Conservation (phyloP, 2,888 invertebrate species). For the Pemphredon lugubris region DNA sequence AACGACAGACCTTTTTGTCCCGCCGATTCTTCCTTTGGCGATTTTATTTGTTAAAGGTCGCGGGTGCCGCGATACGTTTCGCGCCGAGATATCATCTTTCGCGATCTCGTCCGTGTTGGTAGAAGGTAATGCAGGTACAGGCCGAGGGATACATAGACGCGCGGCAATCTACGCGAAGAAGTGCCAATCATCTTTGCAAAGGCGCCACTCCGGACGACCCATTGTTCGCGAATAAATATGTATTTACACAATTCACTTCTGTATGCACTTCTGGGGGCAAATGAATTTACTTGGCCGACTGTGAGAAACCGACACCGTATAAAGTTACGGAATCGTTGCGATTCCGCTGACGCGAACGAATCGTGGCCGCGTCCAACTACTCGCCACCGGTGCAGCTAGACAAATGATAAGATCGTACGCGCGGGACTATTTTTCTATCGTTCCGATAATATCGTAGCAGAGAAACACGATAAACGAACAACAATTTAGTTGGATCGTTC, state of each 20-base stretch:
- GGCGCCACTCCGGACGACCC: constrained; percentile 25
- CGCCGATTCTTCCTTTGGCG: constrained; percentile 27
- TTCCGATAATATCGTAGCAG: no score
- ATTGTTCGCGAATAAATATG: constrained; percentile 50
- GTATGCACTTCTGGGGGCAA: constrained; percentile 10
- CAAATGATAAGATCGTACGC: no score
- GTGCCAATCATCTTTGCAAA: constrained; percentile 49
- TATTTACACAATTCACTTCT: constrained; percentile 28
- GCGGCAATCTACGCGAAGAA: constrained; percentile 28
- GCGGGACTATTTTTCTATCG: no score
- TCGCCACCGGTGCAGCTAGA: no score
- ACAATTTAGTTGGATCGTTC: no score
- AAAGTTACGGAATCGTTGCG: no score
- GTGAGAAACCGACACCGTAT: constrained; percentile 9
- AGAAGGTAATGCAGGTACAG: constrained; percentile 12
- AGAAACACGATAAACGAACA: no score
- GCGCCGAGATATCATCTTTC: constrained; percentile 44
- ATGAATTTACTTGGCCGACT: constrained; percentile 9
- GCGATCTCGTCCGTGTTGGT: constrained; percentile 30
- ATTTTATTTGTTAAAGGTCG: constrained; percentile 55
- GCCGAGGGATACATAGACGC: constrained; percentile 19
- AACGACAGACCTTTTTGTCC: constrained; percentile 45
- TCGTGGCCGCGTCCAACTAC: no score
- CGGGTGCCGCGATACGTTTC: constrained; percentile 52
- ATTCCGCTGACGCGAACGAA: no score